Percentiles rank a stretch among this genome's conserved stretches.
Conservation (phyloP, 2,797 vertebrate genomes). For the Amniataba percoides region DNA sequence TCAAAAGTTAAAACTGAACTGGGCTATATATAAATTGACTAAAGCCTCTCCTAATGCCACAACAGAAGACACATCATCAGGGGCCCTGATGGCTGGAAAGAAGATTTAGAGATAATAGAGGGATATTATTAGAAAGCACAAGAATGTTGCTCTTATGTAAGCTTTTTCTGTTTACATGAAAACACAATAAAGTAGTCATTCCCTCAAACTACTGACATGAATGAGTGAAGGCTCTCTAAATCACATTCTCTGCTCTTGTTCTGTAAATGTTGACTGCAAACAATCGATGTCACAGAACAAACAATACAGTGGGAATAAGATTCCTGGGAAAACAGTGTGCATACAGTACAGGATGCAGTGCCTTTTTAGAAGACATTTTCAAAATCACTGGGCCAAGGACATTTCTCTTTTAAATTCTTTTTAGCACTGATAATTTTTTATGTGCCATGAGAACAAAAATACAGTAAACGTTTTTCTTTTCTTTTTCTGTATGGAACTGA, state of each 20-base stretch:
- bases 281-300: neutral
- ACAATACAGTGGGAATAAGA: neutral
- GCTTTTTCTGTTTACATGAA: slow-evolving; percentile 52
- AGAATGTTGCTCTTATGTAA: slow-evolving; percentile 65
- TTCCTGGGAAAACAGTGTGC: neutral
- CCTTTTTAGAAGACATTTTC: neutral
- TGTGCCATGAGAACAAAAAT: slow-evolving; percentile 12
- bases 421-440: slow-evolving; percentile 31
- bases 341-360: neutral
- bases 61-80: slow-evolving; percentile 48
- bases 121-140: slow-evolving; percentile 70
- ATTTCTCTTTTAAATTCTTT: slow-evolving; percentile 8
- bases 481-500: slow-evolving; percentile 9
- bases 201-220: slow-evolving; percentile 16
- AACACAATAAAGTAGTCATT: slow-evolving; percentile 39
- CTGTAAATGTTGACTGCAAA: slow-evolving; percentile 9
- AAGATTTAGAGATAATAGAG: slow-evolving; percentile 70
- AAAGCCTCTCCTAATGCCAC: slow-evolving; percentile 52
- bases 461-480: slow-evolving; percentile 15
- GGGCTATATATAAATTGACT: slow-evolving; percentile 55
- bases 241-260: slow-evolving; percentile 4
- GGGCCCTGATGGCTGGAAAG: slow-evolving; percentile 48
- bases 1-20: slow-evolving; percentile 54
- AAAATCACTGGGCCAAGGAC: neutral
- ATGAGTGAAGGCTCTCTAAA: neutral